phyloP scores from a whole-genome alignment of 2,888 invertebrate genomes.

The Paralinhomoeus sp. region DNA sequence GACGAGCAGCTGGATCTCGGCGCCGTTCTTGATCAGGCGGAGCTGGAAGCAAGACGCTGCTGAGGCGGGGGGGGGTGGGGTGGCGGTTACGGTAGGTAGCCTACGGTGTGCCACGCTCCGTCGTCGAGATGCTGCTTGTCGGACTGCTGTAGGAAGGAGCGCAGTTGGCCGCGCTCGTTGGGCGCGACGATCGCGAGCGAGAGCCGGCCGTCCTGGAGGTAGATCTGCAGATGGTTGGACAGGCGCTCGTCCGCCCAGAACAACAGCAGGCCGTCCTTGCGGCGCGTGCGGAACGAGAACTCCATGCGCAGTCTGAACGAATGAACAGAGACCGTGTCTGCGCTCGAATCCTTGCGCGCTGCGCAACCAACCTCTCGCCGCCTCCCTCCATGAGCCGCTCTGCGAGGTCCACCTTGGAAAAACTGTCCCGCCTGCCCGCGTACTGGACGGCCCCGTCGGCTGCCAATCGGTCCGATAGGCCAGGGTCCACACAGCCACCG shows the following conservation, averaged over 20 bases:
- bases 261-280: background rate
- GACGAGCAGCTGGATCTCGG: background rate
- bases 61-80: background rate
- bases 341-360: background rate
- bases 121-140: background rate
- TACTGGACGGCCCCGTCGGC: too few relatives aligned
- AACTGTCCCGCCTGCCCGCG: too few relatives aligned
- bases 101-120: background rate
- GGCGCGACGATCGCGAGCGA: background rate
- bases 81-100: too few relatives aligned
- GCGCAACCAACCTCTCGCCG: too few relatives aligned
- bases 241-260: conserved; percentile 1
- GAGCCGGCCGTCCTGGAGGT: background rate
- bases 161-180: background rate
- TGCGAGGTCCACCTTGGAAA: too few relatives aligned
- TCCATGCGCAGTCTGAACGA: background rate
- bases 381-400: too few relatives aligned
- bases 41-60: background rate
- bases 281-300: background rate
- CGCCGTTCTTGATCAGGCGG: background rate
- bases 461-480: too few relatives aligned
- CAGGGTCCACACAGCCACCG: too few relatives aligned
- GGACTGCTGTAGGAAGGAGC: background rate
- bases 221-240: background rate
- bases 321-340: background rate